These are phyloP conservation scores for Erpornis zantholeuca DNA, from an alignment of 2,113 vertebrate genomes.

Conservation along the genomic window DNA sequence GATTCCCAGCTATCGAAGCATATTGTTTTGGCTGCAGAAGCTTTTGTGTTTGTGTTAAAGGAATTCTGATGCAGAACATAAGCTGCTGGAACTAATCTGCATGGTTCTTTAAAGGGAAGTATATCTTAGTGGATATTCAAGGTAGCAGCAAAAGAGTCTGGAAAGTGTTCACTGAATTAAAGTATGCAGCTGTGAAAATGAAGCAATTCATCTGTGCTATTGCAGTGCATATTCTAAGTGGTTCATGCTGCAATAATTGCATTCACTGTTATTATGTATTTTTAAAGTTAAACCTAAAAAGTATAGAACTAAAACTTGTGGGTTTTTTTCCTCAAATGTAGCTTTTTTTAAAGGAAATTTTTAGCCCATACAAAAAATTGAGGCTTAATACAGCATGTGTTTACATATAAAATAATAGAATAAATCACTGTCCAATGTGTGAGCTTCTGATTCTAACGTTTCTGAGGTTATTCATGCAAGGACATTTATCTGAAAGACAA, in stretches of 20 bases:
- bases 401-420: neutral
- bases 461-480: neutral
- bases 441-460: neutral
- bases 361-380: neutral
- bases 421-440: neutral
- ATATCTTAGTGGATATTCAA: neutral
- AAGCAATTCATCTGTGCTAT: neutral
- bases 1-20: neutral
- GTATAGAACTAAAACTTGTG: neutral
- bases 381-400: neutral
- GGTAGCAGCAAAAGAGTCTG: neutral
- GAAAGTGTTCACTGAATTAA: neutral
- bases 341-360: neutral
- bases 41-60: neutral
- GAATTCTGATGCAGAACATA: neutral
- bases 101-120: neutral
- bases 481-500: neutral
- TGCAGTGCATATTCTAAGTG: neutral
- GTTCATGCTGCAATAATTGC: neutral
- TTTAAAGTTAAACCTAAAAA: neutral
- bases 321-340: neutral
- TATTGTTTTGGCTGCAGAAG: neutral
- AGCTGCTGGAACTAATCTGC: slow-evolving; percentile 1
- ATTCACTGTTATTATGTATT: neutral
- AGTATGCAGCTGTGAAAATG: neutral